Conservation (phyloP, 2,113 vertebrate genomes). For the Rhynchomys soricoides region DNA sequence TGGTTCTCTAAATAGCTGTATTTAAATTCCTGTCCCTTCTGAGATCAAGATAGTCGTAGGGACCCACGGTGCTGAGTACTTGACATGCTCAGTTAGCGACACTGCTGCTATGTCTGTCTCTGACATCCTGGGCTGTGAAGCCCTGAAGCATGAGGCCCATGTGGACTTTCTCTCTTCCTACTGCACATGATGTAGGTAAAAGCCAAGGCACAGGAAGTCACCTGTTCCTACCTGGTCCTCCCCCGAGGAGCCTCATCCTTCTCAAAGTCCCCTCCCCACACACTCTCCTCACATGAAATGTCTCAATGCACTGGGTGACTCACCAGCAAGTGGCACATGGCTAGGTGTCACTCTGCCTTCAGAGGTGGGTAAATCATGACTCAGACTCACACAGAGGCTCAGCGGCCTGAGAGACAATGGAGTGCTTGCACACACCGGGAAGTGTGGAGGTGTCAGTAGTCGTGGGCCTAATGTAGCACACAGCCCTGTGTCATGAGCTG, state of each 20-base stretch:
- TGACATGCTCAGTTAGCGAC: neutral
- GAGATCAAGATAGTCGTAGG: accelerated
- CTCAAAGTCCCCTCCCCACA: neutral
- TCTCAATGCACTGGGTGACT: constrained; percentile 27
- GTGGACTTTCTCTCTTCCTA: neutral
- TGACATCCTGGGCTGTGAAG: neutral
- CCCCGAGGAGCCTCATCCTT: accelerated
- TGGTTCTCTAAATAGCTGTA: neutral
- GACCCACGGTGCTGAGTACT: neutral
- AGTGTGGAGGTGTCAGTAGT: neutral
- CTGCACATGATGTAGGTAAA: too few species aligned
- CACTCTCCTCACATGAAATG: neutral
- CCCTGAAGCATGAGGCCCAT: neutral
- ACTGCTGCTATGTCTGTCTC: neutral
- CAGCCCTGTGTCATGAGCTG: neutral
- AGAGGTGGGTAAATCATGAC: constrained; percentile 38
- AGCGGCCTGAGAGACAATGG: neutral
- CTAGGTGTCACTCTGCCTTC: constrained; percentile 38
- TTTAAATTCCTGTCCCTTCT: neutral
- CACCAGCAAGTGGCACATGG: neutral
- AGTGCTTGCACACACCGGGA: neutral
- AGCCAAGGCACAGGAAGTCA: neutral
- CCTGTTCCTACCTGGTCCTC: neutral
- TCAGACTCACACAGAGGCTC: neutral
- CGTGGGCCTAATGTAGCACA: neutral